Percentiles rank a stretch among this genome's conserved stretches.
phyloP scores from a whole-genome alignment of 2,797 vertebrate species.

The Scleropages formosus region DNA sequence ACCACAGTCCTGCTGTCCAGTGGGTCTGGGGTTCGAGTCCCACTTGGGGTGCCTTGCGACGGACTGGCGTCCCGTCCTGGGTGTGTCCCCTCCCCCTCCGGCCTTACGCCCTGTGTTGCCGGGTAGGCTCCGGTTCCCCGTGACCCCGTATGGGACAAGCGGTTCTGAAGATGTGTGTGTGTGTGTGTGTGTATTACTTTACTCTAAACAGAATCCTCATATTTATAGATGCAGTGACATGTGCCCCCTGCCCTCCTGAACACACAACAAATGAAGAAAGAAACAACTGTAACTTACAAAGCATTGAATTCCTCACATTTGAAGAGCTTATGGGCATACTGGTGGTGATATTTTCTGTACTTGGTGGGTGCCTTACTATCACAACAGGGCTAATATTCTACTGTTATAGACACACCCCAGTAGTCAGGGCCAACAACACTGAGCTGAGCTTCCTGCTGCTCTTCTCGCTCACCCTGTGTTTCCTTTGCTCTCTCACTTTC shows the following conservation, averaged over 20 bases:
- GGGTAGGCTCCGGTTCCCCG: no score
- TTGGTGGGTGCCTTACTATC: conserved; percentile 64
- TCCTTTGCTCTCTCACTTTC: conserved; percentile 72
- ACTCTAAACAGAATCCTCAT: no score
- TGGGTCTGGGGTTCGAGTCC: no score
- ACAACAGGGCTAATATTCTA: conserved; percentile 67
- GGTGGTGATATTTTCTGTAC: conserved; percentile 63
- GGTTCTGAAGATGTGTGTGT: no score
- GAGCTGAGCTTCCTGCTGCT: conserved; percentile 73
- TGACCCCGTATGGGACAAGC: no score
- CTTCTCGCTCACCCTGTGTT: conserved; percentile 70
- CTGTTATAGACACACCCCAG: conserved; percentile 62
- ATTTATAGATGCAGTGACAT: conserved; percentile 75
- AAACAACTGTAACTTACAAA: conserved; percentile 68
- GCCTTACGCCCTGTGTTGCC: no score
- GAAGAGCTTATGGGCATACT: conserved; percentile 70
- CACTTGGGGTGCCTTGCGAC: no score
- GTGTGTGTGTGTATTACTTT: no score
- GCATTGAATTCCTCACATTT: conserved; percentile 69
- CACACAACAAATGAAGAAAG: conserved; percentile 69
- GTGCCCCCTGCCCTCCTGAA: conserved; percentile 67
- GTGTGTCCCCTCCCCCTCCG: no score
- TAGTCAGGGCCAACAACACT: conserved; percentile 72
- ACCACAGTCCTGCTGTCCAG: no score
- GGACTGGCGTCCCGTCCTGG: no score